A percentile compares a stretch with the other conserved stretches of the same genome.
phyloP scores from a whole-genome alignment of 2,888 invertebrate species.

The Parelbella ahira region DNA sequence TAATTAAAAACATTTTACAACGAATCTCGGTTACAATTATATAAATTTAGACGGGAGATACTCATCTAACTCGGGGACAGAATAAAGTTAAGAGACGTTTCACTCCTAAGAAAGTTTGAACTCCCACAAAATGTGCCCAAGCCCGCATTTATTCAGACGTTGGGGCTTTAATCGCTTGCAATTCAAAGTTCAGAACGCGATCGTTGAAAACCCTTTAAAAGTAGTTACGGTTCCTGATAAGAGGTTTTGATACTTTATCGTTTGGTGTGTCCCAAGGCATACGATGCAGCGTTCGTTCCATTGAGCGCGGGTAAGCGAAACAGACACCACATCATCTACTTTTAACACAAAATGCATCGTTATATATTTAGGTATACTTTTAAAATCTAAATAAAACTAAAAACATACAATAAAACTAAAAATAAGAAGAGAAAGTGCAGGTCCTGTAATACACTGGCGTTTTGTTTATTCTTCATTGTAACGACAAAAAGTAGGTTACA shows the following conservation, averaged over 20 bases:
- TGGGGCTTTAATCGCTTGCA: constrained; percentile 21
- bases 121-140: constrained; percentile 16
- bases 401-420: no score
- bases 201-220: constrained; percentile 14
- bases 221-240: constrained; percentile 23
- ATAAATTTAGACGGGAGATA: constrained; percentile 1
- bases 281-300: not conserved
- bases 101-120: constrained; percentile 15
- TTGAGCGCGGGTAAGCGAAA: no score
- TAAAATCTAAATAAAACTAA: no score
- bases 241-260: constrained; percentile 26
- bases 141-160: constrained; percentile 27
- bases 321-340: no score
- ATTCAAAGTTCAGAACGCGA: constrained; percentile 20
- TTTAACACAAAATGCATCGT: no score
- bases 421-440: no score
- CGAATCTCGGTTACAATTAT: constrained; percentile 3
- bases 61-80: constrained; percentile 4
- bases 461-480: no score
- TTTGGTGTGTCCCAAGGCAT: constrained; percentile 11
- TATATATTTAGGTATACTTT: no score
- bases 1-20: constrained; percentile 1
- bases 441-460: no score
- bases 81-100: constrained; percentile 19
- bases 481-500: no score